Percentiles rank a stretch among this genome's conserved stretches.
Evolutionary conservation across 1,140 invertebrate species (phyloP).

Genomic region (Drosophila ananassae): DNA sequence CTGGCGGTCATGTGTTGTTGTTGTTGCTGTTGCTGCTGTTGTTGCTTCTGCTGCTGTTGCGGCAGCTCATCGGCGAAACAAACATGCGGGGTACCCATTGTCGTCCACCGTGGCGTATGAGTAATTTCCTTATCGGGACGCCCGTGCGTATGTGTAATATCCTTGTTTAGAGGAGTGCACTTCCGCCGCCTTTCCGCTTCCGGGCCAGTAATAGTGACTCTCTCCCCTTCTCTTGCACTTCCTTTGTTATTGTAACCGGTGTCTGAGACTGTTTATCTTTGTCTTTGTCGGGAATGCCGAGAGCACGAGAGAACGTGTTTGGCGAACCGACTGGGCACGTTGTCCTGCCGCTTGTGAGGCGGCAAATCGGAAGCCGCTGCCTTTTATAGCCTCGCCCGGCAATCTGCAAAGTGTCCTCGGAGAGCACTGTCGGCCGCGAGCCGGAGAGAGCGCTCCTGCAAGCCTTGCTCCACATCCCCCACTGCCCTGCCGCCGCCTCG

Average conservation of each 20-base stretch:
- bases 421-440: not conserved
- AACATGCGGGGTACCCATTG: slow-evolving; percentile 70
- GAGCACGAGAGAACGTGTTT: slow-evolving; percentile 18
- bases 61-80: slow-evolving; percentile 74
- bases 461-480: not conserved
- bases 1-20: slow-evolving; percentile 29
- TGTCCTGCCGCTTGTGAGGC: slow-evolving; percentile 80
- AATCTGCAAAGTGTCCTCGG: slow-evolving; percentile 42
- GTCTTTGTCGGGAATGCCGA: slow-evolving; percentile 5
- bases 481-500: not conserved
- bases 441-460: slow-evolving; percentile 4
- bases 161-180: slow-evolving; percentile 25
- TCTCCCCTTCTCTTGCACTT: slow-evolving; percentile 19
- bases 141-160: slow-evolving; percentile 35
- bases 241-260: slow-evolving; percentile 71
- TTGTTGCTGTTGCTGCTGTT: slow-evolving; percentile 15
- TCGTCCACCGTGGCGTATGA: slow-evolving; percentile 18
- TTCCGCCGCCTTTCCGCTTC: slow-evolving; percentile 39
- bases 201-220: slow-evolving; percentile 5
- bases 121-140: slow-evolving; percentile 21
- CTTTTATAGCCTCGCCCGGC: slow-evolving; percentile 77
- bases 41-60: slow-evolving; percentile 17
- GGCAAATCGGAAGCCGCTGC: slow-evolving; percentile 63
- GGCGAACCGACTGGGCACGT: slow-evolving; percentile 51
- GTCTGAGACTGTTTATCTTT: slow-evolving; percentile 50